Conservation (phyloP, 2,888 invertebrate genomes). For the Malachius bipustulatus region DNA sequence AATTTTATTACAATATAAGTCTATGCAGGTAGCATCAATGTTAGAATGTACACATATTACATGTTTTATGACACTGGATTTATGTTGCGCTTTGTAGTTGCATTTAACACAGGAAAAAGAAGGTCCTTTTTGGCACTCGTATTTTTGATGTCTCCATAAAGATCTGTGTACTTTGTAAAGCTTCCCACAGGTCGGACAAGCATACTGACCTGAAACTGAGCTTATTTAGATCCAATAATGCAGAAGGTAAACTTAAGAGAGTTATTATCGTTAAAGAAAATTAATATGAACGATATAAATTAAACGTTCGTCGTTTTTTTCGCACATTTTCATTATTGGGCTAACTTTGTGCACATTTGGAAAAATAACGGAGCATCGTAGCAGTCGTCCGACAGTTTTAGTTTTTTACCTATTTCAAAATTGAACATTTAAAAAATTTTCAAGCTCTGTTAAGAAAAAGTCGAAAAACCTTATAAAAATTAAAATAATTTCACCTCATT, state of each 20-base stretch:
- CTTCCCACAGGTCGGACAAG: conserved; percentile 22
- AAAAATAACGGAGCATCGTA: too few relatives aligned
- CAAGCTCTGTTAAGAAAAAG: too few relatives aligned
- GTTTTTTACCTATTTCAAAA: too few relatives aligned
- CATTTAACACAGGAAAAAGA: conserved; percentile 22
- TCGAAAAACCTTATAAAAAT: too few relatives aligned
- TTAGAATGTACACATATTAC: conserved; percentile 19
- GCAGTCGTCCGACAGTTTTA: too few relatives aligned
- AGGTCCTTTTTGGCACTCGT: conserved; percentile 26
- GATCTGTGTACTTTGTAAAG: conserved; percentile 25
- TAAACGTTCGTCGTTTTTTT: too few relatives aligned
- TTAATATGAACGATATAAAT: not conserved
- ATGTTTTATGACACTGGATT: conserved; percentile 24
- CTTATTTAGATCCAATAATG: not conserved
- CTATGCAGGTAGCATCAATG: not conserved
- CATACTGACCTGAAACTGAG: conserved; percentile 1
- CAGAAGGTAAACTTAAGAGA: not conserved
- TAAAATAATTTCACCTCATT: too few relatives aligned
- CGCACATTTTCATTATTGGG: too few relatives aligned
- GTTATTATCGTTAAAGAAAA: not conserved
- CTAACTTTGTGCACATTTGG: too few relatives aligned
- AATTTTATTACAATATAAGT: too few relatives aligned
- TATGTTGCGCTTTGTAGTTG: conserved; percentile 22
- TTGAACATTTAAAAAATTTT: too few relatives aligned
- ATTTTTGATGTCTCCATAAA: conserved; percentile 25